Percentiles rank a stretch among this genome's conserved stretches.
Evolutionary conservation across 2,888 invertebrate genomes (phyloP).

Genomic region (Druceiella hillmani): DNA sequence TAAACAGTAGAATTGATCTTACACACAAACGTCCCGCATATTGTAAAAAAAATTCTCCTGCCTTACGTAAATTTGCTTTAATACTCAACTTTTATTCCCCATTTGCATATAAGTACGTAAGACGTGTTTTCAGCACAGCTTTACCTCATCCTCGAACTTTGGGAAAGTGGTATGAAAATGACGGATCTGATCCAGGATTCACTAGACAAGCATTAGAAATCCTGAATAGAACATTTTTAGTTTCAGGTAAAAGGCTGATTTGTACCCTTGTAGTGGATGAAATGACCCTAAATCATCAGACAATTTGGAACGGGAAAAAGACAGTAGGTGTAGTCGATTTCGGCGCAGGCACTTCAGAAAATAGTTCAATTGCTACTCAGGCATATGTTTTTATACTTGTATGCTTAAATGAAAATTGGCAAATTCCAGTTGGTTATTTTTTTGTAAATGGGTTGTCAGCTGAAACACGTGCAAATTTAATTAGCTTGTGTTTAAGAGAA

Average conservation of each 20-base stretch:
- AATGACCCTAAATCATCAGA: constrained; percentile 19
- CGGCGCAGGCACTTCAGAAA: constrained; percentile 9
- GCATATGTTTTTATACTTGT: constrained; percentile 17
- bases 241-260: constrained; percentile 6
- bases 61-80: constrained; percentile 20
- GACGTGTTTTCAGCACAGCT: constrained; percentile 12
- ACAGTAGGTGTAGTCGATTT: too few species aligned
- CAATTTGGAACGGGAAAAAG: constrained; percentile 17
- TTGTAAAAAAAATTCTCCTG: constrained; percentile 17
- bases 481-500: constrained; percentile 10
- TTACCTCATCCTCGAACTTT: constrained; percentile 2
- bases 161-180: constrained; percentile 2
- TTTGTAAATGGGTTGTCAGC: constrained; percentile 7
- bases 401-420: constrained; percentile 16
- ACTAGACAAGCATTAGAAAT: constrained; percentile 19
- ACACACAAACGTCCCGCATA: too few species aligned
- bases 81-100: constrained; percentile 20
- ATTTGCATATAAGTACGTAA: constrained; percentile 16
- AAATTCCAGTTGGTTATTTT: constrained; percentile 18
- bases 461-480: constrained; percentile 10
- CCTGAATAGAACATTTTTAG: constrained; percentile 16
- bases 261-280: constrained; percentile 20
- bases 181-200: constrained; percentile 18
- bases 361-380: constrained; percentile 17
- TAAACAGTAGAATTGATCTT: too few species aligned